phyloP scores from a whole-genome alignment of 2,113 vertebrate genomes.

The Colius striatus region DNA sequence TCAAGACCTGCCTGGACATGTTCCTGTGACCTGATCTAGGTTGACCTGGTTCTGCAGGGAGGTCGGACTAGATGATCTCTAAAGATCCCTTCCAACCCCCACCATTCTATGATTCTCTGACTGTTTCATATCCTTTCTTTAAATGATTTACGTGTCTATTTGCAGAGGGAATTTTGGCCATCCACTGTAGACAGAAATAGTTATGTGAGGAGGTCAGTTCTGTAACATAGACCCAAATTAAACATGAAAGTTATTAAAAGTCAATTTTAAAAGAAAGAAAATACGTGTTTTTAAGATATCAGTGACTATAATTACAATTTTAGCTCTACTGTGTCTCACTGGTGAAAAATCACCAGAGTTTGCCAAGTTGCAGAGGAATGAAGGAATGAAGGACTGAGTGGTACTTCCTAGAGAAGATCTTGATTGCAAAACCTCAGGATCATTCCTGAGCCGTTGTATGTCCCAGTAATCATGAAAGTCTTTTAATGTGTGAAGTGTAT shows the following conservation, averaged over 20 bases:
- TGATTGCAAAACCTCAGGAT: not conserved
- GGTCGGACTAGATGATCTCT: no score
- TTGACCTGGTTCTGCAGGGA: no score
- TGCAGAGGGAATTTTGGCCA: not conserved
- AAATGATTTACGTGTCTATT: not conserved
- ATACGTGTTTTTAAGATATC: not conserved
- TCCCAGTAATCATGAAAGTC: not conserved
- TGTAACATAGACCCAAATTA: not conserved
- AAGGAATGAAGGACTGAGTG: not conserved
- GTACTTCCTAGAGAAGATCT: not conserved
- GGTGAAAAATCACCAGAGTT: not conserved
- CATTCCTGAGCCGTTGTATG: not conserved
- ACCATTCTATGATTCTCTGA: not conserved
- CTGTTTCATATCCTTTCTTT: not conserved
- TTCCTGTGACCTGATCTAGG: no score
- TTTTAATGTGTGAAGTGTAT: not conserved
- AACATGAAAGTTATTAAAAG: not conserved
- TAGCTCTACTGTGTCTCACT: not conserved
- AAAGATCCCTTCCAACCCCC: no score
- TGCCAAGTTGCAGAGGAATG: not conserved
- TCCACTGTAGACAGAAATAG: not conserved
- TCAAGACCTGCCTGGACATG: no score
- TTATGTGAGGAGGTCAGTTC: not conserved
- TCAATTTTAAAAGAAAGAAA: not conserved
- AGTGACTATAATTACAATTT: not conserved